A percentile compares a stretch with the other conserved stretches of the same genome.
Evolutionary conservation across 2,888 invertebrate species (phyloP).

Genomic region (Acrocyrtus sp.): DNA sequence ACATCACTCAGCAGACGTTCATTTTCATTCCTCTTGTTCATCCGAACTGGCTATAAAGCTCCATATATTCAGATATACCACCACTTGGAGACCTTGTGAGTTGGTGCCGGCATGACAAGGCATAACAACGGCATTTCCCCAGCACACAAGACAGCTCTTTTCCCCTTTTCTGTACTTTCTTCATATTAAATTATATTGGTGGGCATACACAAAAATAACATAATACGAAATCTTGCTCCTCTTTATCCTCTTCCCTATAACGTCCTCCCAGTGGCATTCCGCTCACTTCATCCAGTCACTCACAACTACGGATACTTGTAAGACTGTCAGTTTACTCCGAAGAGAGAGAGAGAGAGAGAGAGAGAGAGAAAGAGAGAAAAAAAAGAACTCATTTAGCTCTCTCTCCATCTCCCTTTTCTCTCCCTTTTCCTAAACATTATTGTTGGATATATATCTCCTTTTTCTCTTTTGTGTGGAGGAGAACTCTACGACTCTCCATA

Average conservation of each 20-base stretch:
- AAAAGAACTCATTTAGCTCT: slow-evolving; percentile 2
- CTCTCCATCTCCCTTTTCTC: slow-evolving; percentile 25
- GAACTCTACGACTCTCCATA: no score
- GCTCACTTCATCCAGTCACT: slow-evolving; percentile 24
- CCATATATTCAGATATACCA: no score
- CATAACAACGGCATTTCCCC: background rate
- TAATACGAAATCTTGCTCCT: no score
- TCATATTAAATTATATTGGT: background rate
- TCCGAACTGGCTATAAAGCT: no score
- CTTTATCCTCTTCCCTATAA: no score
- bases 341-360: background rate
- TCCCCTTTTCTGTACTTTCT: background rate
- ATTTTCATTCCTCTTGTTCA: no score
- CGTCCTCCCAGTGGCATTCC: slow-evolving; percentile 46
- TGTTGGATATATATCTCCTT: slow-evolving; percentile 3
- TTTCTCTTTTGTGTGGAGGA: no score
- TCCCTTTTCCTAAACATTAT: slow-evolving; percentile 1
- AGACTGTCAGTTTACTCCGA: no score
- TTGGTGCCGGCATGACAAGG: slow-evolving; percentile 38
- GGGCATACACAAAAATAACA: no score
- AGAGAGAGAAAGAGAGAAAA: slow-evolving; percentile 14
- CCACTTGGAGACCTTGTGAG: no score
- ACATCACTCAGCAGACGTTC: slow-evolving; percentile 55
- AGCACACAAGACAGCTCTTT: background rate
- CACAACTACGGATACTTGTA: no score